These are phyloP conservation scores for Dicyrtoma fusca DNA, from an alignment of 2,888 invertebrate species.

Conservation along the genomic window DNA sequence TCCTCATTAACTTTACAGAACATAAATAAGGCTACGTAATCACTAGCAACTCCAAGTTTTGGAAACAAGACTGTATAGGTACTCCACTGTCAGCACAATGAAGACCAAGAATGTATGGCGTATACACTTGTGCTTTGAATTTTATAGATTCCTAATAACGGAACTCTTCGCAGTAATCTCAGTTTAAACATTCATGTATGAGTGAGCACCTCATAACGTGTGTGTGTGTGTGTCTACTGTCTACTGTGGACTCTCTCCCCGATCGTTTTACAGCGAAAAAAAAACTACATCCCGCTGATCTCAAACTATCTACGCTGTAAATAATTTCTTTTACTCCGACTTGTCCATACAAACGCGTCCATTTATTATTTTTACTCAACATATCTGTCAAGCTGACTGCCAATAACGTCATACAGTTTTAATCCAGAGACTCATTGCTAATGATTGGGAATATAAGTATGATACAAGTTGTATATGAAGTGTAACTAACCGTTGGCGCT, in stretches of 20 bases:
- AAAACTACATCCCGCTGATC: slow-evolving; percentile 4
- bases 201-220: no score
- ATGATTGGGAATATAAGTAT: slow-evolving; percentile 15
- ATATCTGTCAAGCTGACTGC: slow-evolving; percentile 19
- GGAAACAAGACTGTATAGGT: no score
- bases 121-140: no score
- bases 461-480: not conserved
- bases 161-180: no score
- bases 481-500: not conserved
- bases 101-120: no score
- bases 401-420: slow-evolving; percentile 4
- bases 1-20: no score
- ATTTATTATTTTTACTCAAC: slow-evolving; percentile 20
- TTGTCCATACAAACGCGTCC: slow-evolving; percentile 19
- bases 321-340: slow-evolving; percentile 6
- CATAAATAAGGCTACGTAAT: no score
- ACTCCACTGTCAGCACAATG: no score
- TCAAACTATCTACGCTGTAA: not conserved
- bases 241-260: not conserved
- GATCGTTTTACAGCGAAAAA: slow-evolving; percentile 1
- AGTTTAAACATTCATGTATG: no score
- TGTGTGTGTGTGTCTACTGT: no score
- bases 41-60: no score
- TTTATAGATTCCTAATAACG: no score
- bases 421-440: slow-evolving; percentile 9